A percentile compares a stretch with the other conserved stretches of the same genome.
These are phyloP conservation scores for Callospermophilus lateralis DNA, from an alignment of 2,113 vertebrate genomes.

Conservation along the genomic window DNA sequence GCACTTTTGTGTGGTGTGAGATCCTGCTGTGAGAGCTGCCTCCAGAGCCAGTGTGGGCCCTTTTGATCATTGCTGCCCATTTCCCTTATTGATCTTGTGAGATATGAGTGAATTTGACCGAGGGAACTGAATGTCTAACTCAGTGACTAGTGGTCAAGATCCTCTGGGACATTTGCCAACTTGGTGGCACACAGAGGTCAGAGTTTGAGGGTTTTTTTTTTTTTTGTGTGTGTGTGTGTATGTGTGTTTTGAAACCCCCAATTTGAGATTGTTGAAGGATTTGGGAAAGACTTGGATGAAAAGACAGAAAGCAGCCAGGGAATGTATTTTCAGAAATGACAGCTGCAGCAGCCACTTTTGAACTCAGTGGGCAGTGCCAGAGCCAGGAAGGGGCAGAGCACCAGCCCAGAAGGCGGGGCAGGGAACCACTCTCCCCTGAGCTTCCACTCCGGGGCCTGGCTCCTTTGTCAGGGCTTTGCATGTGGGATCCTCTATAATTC, in stretches of 20 bases:
- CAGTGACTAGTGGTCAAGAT: not conserved
- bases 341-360: slow-evolving; percentile 60
- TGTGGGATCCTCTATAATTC: not conserved
- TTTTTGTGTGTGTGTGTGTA: slow-evolving; percentile 30
- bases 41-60: slow-evolving; percentile 35
- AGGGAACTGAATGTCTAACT: slow-evolving; percentile 54
- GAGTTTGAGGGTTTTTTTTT: not conserved
- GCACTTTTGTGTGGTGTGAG: slow-evolving; percentile 57
- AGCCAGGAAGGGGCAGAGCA: not conserved
- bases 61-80: slow-evolving; percentile 67
- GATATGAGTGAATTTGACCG: slow-evolving; percentile 56
- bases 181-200: not conserved
- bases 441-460: not conserved
- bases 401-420: not conserved
- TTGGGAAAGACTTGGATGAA: slow-evolving; percentile 29
- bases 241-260: slow-evolving; percentile 51
- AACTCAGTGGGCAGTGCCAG: slow-evolving; percentile 50
- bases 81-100: slow-evolving; percentile 70
- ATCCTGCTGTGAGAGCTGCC: slow-evolving; percentile 58
- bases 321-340: slow-evolving; percentile 64
- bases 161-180: slow-evolving; percentile 36
- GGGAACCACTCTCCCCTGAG: no score
- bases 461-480: not conserved
- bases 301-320: slow-evolving; percentile 48
- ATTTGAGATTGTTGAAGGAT: slow-evolving; percentile 35